These are phyloP conservation scores for Dicyrtoma fusca DNA, from an alignment of 2,888 invertebrate species.

Conservation along the genomic window DNA sequence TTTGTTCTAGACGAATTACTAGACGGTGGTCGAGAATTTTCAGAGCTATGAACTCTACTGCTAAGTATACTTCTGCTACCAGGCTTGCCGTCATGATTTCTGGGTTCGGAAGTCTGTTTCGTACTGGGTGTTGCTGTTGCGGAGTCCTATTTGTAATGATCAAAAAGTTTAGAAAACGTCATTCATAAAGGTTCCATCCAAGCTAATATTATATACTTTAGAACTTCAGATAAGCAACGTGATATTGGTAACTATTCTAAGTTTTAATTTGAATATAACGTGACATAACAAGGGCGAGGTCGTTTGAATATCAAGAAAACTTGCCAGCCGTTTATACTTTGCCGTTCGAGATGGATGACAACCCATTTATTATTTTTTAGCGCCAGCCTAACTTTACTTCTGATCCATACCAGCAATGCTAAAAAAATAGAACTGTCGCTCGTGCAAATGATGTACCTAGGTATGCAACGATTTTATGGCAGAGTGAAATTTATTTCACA, in stretches of 20 bases:
- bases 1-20: neutral
- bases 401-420: no score
- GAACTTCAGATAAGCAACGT: neutral
- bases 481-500: no score
- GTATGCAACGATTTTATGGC: no score
- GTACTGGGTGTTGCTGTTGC: slow-evolving; percentile 22
- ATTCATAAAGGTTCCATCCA: neutral
- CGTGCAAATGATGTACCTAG: no score
- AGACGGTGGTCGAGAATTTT: slow-evolving; percentile 18
- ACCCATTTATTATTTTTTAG: no score
- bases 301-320: neutral
- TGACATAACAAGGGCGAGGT: neutral
- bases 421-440: no score
- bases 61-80: slow-evolving; percentile 31
- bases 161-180: neutral
- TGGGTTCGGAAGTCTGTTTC: slow-evolving; percentile 12
- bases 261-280: neutral
- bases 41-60: slow-evolving; percentile 1
- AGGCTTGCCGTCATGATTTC: slow-evolving; percentile 32
- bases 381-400: no score
- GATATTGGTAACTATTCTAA: no score
- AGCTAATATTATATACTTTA: neutral
- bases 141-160: slow-evolving; percentile 24
- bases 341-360: no score
- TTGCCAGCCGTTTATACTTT: neutral